phyloP scores from a whole-genome alignment of 2,113 vertebrate species.

The Burhinus bistriatus region DNA sequence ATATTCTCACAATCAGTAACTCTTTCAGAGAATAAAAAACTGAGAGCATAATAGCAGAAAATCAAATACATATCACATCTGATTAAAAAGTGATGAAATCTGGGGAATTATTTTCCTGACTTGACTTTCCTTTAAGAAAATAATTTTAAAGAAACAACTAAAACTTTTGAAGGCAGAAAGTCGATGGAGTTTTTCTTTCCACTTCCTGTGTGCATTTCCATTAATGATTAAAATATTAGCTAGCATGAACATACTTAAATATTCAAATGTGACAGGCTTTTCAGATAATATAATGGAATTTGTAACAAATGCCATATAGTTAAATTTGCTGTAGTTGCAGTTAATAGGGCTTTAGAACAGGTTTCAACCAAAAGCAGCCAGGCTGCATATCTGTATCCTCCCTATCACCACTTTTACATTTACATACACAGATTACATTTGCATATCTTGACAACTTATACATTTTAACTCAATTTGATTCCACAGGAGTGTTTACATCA shows the following conservation, averaged over 20 bases:
- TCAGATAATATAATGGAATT: not conserved
- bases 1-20: not conserved
- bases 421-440: conserved; percentile 21
- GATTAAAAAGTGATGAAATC: not conserved
- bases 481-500: conserved; percentile 19
- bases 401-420: not conserved
- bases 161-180: not conserved
- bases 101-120: not conserved
- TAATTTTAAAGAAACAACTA: not conserved
- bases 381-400: not conserved
- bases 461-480: conserved; percentile 12
- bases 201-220: not conserved
- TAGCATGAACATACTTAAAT: not conserved
- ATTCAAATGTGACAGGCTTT: not conserved
- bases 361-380: not conserved
- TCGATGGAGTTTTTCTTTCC: not conserved
- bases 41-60: not conserved
- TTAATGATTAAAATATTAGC: not conserved
- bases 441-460: not conserved
- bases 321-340: not conserved
- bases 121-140: not conserved
- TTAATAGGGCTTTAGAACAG: not conserved
- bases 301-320: not conserved
- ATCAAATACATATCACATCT: not conserved
- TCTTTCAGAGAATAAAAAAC: not conserved